These are phyloP conservation scores for Melanaphis sacchari DNA, from an alignment of 1,140 invertebrate genomes.

Conservation along the genomic window DNA sequence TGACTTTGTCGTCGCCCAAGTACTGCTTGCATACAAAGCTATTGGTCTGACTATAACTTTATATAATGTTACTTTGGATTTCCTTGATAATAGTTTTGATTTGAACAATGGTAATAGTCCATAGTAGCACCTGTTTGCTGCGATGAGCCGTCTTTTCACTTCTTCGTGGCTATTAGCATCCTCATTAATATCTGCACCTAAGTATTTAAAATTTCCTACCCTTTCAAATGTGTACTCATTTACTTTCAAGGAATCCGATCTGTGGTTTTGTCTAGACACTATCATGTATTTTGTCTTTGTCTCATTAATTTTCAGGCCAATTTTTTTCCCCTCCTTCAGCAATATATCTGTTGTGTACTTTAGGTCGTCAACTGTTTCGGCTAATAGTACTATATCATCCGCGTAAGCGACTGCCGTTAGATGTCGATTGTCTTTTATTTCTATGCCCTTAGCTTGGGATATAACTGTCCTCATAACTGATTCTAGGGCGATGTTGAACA, in stretches of 20 bases:
- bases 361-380: background rate
- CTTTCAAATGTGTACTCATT: conserved; percentile 8
- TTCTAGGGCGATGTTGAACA: background rate
- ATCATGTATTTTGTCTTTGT: conserved; percentile 33
- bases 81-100: no score
- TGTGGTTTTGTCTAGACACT: conserved; percentile 14
- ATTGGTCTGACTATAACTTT: no score
- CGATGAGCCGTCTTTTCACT: background rate
- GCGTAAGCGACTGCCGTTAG: background rate
- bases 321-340: conserved; percentile 18
- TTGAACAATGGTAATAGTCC: background rate
- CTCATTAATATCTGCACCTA: background rate
- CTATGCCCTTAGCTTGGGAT: background rate
- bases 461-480: background rate
- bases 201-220: conserved; percentile 28
- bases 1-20: no score
- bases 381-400: background rate
- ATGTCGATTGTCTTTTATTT: background rate
- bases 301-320: background rate
- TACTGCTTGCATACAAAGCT: no score
- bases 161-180: conserved; percentile 15
- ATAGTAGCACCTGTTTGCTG: background rate
- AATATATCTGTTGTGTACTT: conserved; percentile 26
- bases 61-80: no score
- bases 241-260: background rate